These are phyloP conservation scores for Cotesia glomerata DNA, from an alignment of 1,140 invertebrate species.

Conservation along the genomic window DNA sequence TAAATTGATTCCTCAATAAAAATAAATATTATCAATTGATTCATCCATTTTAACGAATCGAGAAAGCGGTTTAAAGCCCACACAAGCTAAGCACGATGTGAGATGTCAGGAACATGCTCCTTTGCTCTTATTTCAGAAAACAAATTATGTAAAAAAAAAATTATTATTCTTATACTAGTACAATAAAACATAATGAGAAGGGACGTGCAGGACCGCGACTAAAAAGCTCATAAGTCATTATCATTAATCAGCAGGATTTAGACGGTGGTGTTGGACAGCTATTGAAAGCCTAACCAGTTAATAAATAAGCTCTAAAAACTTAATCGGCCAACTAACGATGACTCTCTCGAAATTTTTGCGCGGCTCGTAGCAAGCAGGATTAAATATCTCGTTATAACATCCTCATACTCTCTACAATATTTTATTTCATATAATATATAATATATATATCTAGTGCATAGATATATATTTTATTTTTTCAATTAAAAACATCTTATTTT, in stretches of 20 bases:
- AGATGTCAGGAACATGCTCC: no score
- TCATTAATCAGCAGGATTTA: background rate
- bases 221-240: background rate
- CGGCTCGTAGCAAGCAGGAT: conserved; percentile 23
- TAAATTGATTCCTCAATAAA: background rate
- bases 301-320: conserved; percentile 17
- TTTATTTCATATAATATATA: background rate
- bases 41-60: conserved; percentile 1
- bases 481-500: conserved; percentile 22
- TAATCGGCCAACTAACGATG: conserved; percentile 25
- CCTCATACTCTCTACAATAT: conserved; percentile 16
- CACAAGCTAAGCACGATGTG: background rate
- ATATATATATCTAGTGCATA: background rate
- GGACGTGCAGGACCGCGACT: conserved; percentile 14
- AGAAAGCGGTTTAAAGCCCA: conserved; percentile 27
- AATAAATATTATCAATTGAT: background rate
- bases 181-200: background rate
- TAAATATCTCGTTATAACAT: conserved; percentile 14
- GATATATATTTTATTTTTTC: conserved; percentile 1
- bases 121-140: conserved; percentile 15
- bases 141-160: conserved; percentile 18
- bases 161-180: background rate
- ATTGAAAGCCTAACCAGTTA: conserved; percentile 19
- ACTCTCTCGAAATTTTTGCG: conserved; percentile 15
- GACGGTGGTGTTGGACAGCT: background rate